These are phyloP conservation scores for Serilophus lunatus DNA, from an alignment of 2,113 vertebrate genomes.

Conservation along the genomic window DNA sequence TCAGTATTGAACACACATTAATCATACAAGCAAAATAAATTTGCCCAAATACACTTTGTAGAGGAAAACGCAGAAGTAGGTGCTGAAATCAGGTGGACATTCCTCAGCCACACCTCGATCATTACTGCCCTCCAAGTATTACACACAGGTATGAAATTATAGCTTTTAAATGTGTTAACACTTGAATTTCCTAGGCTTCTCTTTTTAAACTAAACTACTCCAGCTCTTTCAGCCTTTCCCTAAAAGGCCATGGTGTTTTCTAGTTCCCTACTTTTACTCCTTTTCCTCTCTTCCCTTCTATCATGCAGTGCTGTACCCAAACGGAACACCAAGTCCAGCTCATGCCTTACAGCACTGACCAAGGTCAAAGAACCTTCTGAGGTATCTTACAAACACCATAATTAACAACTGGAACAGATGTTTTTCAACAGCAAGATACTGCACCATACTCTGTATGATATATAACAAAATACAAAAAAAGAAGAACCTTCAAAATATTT, in stretches of 20 bases:
- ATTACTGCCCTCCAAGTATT: background rate
- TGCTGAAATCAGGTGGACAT: fast-evolving
- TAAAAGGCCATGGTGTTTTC: background rate
- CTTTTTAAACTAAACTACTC: background rate
- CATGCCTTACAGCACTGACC: background rate
- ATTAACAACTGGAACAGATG: too few relatives aligned
- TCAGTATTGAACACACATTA: background rate
- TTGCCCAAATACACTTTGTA: background rate
- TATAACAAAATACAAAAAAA: background rate
- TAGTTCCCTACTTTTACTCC: background rate
- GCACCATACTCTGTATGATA: background rate
- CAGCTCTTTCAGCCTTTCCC: background rate
- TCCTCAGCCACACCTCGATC: background rate
- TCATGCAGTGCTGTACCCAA: background rate
- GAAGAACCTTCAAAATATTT: background rate
- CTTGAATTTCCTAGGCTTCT: background rate
- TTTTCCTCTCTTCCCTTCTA: background rate
- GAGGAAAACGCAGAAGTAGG: background rate
- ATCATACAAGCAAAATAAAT: background rate
- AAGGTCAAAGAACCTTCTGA: background rate
- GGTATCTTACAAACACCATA: background rate
- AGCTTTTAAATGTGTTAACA: background rate
- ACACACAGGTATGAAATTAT: fast-evolving
- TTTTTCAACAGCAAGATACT: background rate
- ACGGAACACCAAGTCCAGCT: background rate